phyloP scores from a whole-genome alignment of 2,113 vertebrate genomes.

The Centropus unirufus region DNA sequence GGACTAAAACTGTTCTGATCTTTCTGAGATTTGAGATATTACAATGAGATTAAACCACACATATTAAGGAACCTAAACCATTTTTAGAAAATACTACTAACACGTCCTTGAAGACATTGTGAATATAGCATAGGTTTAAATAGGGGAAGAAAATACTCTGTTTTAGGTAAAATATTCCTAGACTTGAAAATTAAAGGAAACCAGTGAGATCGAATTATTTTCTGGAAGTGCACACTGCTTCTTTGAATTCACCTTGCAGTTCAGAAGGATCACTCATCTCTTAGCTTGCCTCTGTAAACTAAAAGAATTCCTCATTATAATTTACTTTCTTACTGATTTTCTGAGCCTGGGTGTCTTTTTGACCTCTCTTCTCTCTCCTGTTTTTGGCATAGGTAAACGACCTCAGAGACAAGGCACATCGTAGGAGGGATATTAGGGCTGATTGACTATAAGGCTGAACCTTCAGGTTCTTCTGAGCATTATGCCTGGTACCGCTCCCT shows the following conservation, averaged over 20 bases:
- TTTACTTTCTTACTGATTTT: not conserved
- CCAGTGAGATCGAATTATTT: not conserved
- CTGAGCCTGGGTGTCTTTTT: not conserved
- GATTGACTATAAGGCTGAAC: not conserved
- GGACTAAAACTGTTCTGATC: not conserved
- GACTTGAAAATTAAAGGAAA: not conserved
- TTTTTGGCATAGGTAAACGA: not conserved
- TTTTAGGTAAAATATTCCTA: not conserved
- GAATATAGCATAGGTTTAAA: not conserved
- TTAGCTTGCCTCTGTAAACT: not conserved
- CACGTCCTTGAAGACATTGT: not conserved
- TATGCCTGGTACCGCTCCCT: too few species aligned
- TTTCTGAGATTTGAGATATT: not conserved
- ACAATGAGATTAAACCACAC: not conserved
- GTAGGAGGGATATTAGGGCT: not conserved
- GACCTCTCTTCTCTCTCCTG: not conserved
- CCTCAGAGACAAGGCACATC: not conserved
- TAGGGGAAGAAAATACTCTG: not conserved
- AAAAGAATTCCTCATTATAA: not conserved
- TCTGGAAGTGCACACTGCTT: not conserved
- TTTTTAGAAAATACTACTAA: not conserved
- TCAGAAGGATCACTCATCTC: not conserved
- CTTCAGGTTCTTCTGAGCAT: not conserved
- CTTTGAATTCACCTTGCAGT: not conserved
- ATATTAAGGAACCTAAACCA: not conserved